phyloP scores from a whole-genome alignment of 2,113 vertebrate genomes.

The Haemorhous mexicanus region DNA sequence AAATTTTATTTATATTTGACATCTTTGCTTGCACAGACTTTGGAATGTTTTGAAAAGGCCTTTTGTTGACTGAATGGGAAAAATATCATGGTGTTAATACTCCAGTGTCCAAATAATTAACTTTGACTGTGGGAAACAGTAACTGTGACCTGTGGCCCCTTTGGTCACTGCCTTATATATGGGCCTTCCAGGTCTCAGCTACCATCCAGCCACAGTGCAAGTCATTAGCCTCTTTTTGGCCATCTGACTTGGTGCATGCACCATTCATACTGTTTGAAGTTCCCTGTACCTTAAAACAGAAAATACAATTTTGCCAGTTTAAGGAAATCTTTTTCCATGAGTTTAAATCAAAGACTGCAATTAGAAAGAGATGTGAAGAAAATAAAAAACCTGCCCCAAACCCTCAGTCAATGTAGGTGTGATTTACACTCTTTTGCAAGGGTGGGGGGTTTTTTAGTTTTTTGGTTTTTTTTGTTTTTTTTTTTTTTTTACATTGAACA shows the following conservation, averaged over 20 bases:
- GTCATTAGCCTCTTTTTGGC: background rate
- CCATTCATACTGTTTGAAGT: background rate
- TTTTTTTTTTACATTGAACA: background rate
- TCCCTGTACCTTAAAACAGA: background rate
- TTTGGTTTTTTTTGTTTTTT: background rate
- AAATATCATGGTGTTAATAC: background rate
- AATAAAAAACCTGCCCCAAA: background rate
- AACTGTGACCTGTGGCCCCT: background rate
- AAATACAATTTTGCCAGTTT: background rate
- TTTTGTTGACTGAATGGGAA: background rate
- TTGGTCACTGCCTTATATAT: background rate
- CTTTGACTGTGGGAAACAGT: background rate
- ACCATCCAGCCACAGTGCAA: background rate
- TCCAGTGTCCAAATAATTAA: background rate
- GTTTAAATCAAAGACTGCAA: background rate
- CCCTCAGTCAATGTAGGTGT: background rate
- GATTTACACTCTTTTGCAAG: background rate
- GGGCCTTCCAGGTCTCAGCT: background rate
- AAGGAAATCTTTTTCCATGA: background rate
- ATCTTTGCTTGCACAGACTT: background rate
- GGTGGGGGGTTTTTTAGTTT: background rate
- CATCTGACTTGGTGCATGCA: background rate
- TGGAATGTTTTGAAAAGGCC: background rate
- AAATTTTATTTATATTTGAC: background rate
- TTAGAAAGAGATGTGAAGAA: background rate